phyloP scores from a whole-genome alignment of 2,797 vertebrate species.

The Alca torda region DNA sequence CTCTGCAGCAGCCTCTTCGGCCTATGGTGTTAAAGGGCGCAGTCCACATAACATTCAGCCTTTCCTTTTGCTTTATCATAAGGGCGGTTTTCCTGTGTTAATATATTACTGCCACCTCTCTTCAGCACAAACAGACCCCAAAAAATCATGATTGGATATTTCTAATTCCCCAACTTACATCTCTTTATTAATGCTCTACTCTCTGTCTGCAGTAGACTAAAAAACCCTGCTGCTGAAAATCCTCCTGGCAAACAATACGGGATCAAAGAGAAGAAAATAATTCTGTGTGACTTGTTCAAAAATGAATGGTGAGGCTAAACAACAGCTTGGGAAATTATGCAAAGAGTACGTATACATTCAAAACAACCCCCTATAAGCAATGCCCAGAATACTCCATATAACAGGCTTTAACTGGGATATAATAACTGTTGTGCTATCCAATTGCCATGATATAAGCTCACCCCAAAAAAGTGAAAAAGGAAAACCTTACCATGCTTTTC shows the following conservation, averaged over 20 bases:
- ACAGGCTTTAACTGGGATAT: not conserved
- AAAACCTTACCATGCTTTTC: not conserved
- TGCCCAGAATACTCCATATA: not conserved
- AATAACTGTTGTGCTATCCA: not conserved
- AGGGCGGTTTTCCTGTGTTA: not conserved
- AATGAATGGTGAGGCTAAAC: not conserved
- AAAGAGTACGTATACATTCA: not conserved
- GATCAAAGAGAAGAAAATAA: not conserved
- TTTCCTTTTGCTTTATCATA: not conserved
- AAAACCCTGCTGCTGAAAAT: not conserved
- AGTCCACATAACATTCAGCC: not conserved
- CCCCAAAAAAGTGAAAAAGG: not conserved
- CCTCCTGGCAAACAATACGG: not conserved
- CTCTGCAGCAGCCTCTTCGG: not conserved
- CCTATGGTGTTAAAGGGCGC: not conserved
- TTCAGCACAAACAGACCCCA: not conserved
- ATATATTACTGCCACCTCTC: not conserved
- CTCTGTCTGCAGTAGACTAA: not conserved
- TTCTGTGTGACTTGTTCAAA: not conserved
- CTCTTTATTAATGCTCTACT: not conserved
- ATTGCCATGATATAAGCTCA: not conserved
- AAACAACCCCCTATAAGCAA: not conserved
- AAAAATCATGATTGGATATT: not conserved
- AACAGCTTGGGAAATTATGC: not conserved
- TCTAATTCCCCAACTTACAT: not conserved